Conservation (phyloP, 2,888 invertebrate genomes). For the Plutella xylostella region DNA sequence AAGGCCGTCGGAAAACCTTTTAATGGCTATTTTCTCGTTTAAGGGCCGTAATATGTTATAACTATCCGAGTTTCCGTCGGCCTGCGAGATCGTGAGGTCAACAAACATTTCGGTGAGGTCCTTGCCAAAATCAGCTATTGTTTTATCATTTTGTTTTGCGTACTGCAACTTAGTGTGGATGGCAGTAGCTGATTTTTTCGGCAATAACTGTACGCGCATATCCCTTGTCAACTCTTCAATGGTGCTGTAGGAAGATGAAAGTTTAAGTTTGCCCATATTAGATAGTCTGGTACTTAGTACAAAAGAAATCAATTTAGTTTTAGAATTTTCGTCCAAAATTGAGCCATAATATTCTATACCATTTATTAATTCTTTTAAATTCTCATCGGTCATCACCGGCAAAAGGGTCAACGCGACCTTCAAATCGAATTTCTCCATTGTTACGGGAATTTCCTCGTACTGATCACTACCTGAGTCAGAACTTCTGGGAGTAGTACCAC, state of each 20-base stretch:
- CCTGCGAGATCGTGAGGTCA: constrained; percentile 3
- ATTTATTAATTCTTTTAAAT: neutral
- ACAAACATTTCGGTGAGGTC: constrained; percentile 3
- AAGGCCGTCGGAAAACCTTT: constrained; percentile 2
- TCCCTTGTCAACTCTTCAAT: neutral
- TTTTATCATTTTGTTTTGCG: neutral
- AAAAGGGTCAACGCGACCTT: neutral
- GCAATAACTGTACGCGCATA: neutral
- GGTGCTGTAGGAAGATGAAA: neutral
- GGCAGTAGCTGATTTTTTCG: neutral
- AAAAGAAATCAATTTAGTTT: neutral
- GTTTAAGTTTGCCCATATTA: neutral
- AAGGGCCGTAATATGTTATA: constrained; percentile 2
- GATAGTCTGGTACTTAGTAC: neutral
- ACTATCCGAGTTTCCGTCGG: neutral
- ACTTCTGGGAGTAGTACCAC: no score
- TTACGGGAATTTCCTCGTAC: neutral
- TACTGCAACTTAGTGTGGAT: neutral
- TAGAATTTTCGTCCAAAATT: neutral
- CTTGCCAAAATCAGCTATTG: constrained; percentile 2
- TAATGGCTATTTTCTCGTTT: constrained; percentile 1
- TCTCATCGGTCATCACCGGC: neutral
- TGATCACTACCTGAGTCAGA: no score
- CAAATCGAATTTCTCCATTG: neutral
- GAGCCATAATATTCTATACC: neutral